phyloP scores from a whole-genome alignment of 2,888 invertebrate species.

The Sphaeridia pumilis region DNA sequence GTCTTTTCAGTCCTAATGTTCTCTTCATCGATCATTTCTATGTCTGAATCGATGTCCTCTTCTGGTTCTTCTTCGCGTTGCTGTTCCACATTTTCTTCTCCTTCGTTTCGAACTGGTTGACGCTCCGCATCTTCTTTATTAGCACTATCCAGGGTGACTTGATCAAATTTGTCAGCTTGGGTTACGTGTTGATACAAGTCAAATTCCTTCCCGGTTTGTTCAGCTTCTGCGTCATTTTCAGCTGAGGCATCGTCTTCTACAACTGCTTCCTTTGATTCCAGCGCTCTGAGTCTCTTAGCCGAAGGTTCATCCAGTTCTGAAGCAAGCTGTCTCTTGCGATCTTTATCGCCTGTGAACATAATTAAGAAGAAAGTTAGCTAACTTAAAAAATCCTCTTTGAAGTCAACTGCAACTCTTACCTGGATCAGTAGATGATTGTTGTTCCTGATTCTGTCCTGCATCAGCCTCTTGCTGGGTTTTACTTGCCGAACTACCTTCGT shows the following conservation, averaged over 20 bases:
- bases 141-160: slow-evolving; percentile 49
- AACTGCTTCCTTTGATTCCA: slow-evolving; percentile 41
- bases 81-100: neutral
- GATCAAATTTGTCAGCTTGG: slow-evolving; percentile 58
- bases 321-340: slow-evolving; percentile 30
- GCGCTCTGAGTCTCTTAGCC: slow-evolving; percentile 48
- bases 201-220: slow-evolving; percentile 23
- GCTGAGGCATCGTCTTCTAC: slow-evolving; percentile 39
- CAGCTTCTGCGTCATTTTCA: slow-evolving; percentile 33
- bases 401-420: slow-evolving; percentile 15
- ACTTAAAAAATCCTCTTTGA: too few relatives aligned
- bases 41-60: slow-evolving; percentile 33
- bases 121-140: slow-evolving; percentile 61
- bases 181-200: slow-evolving; percentile 75
- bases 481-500: slow-evolving; percentile 37
- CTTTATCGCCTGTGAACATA: slow-evolving; percentile 23
- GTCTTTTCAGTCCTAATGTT: slow-evolving; percentile 48
- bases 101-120: slow-evolving; percentile 42
- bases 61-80: neutral
- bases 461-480: slow-evolving; percentile 20
- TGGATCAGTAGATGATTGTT: slow-evolving; percentile 33
- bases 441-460: slow-evolving; percentile 37
- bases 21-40: slow-evolving; percentile 49
- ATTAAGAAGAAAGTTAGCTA: neutral
- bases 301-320: slow-evolving; percentile 17